These are phyloP conservation scores for Dendrocincla fuliginosa DNA, from an alignment of 2,797 vertebrate genomes.

Conservation along the genomic window DNA sequence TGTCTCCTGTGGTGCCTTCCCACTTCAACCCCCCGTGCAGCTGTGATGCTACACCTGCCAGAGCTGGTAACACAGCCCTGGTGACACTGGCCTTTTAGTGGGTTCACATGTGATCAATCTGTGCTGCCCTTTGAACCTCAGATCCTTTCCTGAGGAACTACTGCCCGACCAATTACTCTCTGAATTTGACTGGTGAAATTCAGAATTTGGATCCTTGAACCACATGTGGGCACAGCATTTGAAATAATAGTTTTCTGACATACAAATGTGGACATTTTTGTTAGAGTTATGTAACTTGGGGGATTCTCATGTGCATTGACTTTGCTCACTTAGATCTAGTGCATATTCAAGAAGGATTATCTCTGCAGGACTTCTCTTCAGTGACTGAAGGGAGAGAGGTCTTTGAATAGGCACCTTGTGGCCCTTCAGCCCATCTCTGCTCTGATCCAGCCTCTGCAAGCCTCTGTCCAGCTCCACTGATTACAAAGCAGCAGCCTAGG, in stretches of 20 bases:
- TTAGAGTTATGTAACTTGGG: background rate
- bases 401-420: background rate
- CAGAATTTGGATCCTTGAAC: background rate
- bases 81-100: background rate
- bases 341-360: background rate
- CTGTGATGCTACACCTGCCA: background rate
- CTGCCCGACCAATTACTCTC: background rate
- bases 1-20: background rate
- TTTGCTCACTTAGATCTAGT: background rate
- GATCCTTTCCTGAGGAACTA: background rate
- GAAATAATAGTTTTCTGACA: background rate
- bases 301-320: background rate
- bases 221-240: background rate
- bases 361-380: background rate
- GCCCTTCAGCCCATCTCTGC: background rate
- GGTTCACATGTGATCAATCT: background rate
- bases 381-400: background rate
- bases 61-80: background rate
- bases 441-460: background rate
- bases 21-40: background rate
- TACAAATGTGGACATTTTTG: background rate
- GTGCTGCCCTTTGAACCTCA: background rate
- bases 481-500: background rate
- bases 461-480: background rate
- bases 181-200: background rate